Evolutionary conservation across 2,888 invertebrate species (phyloP).

Genomic region (Dendrolimus pini): DNA sequence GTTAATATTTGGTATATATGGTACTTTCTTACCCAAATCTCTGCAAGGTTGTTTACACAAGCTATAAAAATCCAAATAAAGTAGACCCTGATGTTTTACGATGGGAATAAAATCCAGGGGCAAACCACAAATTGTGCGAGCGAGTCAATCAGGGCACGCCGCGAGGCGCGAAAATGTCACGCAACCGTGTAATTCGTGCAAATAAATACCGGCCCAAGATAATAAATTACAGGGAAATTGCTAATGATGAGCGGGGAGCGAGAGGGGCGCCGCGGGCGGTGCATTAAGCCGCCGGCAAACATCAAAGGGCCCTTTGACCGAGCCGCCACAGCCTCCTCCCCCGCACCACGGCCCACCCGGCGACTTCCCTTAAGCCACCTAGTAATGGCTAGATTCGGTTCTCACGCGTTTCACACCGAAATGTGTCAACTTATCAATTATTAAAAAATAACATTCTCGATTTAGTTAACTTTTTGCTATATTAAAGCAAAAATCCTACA

Average conservation of each 20-base stretch:
- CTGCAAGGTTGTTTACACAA: too few species aligned
- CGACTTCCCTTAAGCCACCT: conserved; percentile 25
- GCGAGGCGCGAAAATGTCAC: conserved; percentile 18
- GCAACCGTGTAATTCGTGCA: conserved; percentile 48
- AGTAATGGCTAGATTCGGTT: conserved; percentile 20
- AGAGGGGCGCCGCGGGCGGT: conserved; percentile 68
- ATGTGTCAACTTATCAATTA: background rate
- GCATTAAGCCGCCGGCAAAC: conserved; percentile 77
- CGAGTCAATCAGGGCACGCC: background rate
- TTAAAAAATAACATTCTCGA: too few species aligned
- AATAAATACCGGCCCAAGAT: conserved; percentile 73
- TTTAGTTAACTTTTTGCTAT: too few species aligned
- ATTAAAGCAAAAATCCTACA: too few species aligned
- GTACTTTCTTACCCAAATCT: too few species aligned
- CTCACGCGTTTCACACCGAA: background rate
- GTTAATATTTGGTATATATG: too few species aligned
- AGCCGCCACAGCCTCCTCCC: conserved; percentile 68
- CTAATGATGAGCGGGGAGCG: conserved; percentile 72
- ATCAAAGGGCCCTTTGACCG: conserved; percentile 76
- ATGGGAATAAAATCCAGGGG: too few species aligned
- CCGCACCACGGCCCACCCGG: conserved; percentile 18
- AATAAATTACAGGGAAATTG: conserved; percentile 76
- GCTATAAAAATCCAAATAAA: too few species aligned
- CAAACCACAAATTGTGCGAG: too few species aligned
- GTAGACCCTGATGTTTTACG: too few species aligned